These are phyloP conservation scores for Bradypodion ventrale DNA, from an alignment of 2,797 vertebrate genomes.

Conservation along the genomic window DNA sequence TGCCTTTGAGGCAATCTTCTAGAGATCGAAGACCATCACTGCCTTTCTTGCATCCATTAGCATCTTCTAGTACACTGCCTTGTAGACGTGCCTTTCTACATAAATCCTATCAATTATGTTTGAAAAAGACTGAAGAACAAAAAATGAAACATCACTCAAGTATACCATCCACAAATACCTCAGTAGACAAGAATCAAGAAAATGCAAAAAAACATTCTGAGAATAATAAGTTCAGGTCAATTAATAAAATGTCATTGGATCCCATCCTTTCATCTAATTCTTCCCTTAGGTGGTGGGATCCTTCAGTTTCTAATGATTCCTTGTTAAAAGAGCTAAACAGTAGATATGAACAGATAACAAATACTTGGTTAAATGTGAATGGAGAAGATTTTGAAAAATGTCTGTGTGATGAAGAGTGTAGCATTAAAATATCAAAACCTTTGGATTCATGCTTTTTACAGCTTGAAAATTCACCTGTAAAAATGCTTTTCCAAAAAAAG, in stretches of 20 bases:
- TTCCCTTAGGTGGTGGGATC: constrained; percentile 90
- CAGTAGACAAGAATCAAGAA: constrained; percentile 62
- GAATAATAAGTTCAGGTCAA: constrained; percentile 66
- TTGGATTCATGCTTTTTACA: constrained; percentile 75
- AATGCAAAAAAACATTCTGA: constrained; percentile 64
- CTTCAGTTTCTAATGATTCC: constrained; percentile 82
- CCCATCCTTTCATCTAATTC: constrained; percentile 84
- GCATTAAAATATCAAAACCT: constrained; percentile 63
- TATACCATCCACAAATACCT: constrained; percentile 69
- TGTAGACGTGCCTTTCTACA: constrained; percentile 84
- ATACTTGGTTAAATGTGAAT: constrained; percentile 88
- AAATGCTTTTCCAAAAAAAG: constrained; percentile 91
- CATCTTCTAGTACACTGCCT: constrained; percentile 83
- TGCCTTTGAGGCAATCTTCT: constrained; percentile 83
- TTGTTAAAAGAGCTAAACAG: constrained; percentile 87
- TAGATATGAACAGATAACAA: constrained; percentile 87
- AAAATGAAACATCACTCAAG: constrained; percentile 70
- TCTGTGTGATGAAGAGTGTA: constrained; percentile 62
- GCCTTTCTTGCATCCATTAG: constrained; percentile 88
- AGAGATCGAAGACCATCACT: constrained; percentile 88
- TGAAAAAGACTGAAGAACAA: constrained; percentile 83
- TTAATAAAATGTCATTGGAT: constrained; percentile 82
- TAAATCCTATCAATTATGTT: constrained; percentile 85
- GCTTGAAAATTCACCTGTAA: constrained; percentile 84
- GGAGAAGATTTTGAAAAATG: constrained; percentile 73